Evolutionary conservation across 2,888 invertebrate species (phyloP), one percentile per base, ranked within the genome.

Genomic region (Eurytoma californica): DNA sequence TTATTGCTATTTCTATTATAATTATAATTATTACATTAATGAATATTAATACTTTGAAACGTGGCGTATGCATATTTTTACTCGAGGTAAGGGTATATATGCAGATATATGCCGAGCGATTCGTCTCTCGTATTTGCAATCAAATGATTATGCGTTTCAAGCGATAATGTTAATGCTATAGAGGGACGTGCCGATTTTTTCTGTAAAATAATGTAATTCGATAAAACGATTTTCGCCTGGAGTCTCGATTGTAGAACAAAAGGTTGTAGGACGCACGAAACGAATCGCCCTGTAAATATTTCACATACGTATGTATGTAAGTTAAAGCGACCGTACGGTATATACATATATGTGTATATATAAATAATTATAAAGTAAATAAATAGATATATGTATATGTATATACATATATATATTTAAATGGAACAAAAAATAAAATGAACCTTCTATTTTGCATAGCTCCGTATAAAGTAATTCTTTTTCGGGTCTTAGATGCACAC

Each of bases 391-490:
- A 79, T 80, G 79, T 58, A 70, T 58, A 70, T 85, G 84, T 83
- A 82, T 84, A 85, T 85, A 86, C 87, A 87, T 86, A 87, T 63
- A 69, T 61, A 80, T 68, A 68, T 51, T 72, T 69, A 65, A 69
- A 72, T 72, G 68, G 68, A 77, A 77, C 80, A 81, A 85, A 84
- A 87, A 85, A 85, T 84, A 84, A 86, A 86, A 88, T 86, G 86
- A 85, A 88, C 86, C 88, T 88, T 89, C 88, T 89, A 90, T 89
- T 89, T 89, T 89, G 88, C 89, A 88, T 89, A 89, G 87, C 86
- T 88, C 88, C 72, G 72, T 80, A 39, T 39, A 75, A 78, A 80
- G 77, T 77, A 72, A 75, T 79, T 88, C 86, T 87, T 86, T 88
- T 87, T 88, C 86, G 87, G 86, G 85, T 88, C 84, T 86, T 86